phyloP scores from a whole-genome alignment of 1,140 invertebrate species.

The Acromyrmex charruanus region DNA sequence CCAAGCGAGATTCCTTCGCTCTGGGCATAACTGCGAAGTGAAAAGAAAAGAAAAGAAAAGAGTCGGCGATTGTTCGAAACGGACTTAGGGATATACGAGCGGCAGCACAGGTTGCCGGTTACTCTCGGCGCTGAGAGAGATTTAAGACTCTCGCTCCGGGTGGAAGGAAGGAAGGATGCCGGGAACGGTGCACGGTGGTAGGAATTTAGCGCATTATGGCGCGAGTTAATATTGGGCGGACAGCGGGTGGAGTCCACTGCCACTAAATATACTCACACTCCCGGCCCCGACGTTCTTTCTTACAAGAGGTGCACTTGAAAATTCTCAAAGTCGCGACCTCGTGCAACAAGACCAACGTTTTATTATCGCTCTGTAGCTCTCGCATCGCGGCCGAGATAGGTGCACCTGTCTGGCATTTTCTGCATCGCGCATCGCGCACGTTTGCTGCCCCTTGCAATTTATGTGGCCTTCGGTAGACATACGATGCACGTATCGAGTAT shows the following conservation, averaged over 20 bases:
- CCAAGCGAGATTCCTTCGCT: slow-evolving; percentile 58
- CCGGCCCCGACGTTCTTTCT: slow-evolving; percentile 38
- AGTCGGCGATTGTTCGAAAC: slow-evolving; percentile 74
- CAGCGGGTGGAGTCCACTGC: slow-evolving; percentile 78
- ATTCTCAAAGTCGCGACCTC: slow-evolving; percentile 60
- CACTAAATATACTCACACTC: slow-evolving; percentile 77
- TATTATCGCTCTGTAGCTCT: slow-evolving; percentile 64
- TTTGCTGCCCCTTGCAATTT: slow-evolving; percentile 49
- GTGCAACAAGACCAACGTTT: slow-evolving; percentile 70
- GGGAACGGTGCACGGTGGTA: slow-evolving; percentile 74
- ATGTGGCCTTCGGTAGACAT: slow-evolving; percentile 53
- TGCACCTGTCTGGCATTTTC: slow-evolving; percentile 48
- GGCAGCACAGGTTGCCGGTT: slow-evolving; percentile 77
- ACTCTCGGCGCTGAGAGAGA: slow-evolving; percentile 72
- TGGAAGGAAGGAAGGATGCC: slow-evolving; percentile 65
- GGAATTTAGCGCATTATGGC: slow-evolving; percentile 81
- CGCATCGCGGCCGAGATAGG: slow-evolving; percentile 24
- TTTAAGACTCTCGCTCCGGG: slow-evolving; percentile 73
- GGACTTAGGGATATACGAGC: slow-evolving; percentile 75
- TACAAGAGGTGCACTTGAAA: slow-evolving; percentile 60
- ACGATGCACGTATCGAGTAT: slow-evolving; percentile 60
- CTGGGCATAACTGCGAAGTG: slow-evolving; percentile 62
- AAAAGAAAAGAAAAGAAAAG: slow-evolving; percentile 65
- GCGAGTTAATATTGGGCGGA: slow-evolving; percentile 82
- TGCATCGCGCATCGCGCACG: slow-evolving; percentile 39